phyloP scores from a whole-genome alignment of 2,888 invertebrate genomes.

The Drosophila mulleri region DNA sequence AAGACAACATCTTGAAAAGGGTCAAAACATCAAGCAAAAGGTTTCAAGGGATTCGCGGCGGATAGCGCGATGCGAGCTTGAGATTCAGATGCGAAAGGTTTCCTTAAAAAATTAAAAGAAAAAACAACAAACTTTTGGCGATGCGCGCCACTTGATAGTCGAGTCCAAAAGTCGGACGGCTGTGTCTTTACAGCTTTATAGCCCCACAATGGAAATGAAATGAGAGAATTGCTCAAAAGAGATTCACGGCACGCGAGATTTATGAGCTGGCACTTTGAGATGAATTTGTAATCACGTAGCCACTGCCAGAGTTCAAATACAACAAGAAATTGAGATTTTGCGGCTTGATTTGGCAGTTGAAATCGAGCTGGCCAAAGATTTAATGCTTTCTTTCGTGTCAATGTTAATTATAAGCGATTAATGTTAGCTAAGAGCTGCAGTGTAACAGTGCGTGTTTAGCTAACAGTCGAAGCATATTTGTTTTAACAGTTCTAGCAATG shows the following conservation, averaged over 20 bases:
- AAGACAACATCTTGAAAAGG: constrained; percentile 81
- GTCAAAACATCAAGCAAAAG: constrained; percentile 76
- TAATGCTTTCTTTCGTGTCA: background rate
- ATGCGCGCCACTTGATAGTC: constrained; percentile 70
- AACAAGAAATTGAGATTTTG: constrained; percentile 30
- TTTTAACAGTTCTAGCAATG: no score
- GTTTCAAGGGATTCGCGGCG: constrained; percentile 59
- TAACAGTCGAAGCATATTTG: background rate
- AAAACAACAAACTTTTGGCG: constrained; percentile 33
- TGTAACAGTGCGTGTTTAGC: background rate
- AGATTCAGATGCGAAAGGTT: constrained; percentile 69
- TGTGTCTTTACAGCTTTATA: constrained; percentile 68
- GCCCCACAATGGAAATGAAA: constrained; percentile 60
- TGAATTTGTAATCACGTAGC: constrained; percentile 32
- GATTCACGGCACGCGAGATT: constrained; percentile 77
- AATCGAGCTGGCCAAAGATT: constrained; percentile 14
- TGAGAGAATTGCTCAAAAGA: constrained; percentile 48
- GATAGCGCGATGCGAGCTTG: constrained; percentile 40
- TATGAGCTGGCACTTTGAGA: constrained; percentile 70
- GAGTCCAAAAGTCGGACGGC: constrained; percentile 45
- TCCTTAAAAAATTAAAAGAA: constrained; percentile 28
- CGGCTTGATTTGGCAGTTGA: constrained; percentile 26
- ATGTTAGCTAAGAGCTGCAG: background rate
- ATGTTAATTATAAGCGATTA: background rate
- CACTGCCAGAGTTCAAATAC: constrained; percentile 8